These are phyloP conservation scores for Meiosimyza platycephala DNA, from an alignment of 2,888 invertebrate genomes.

Conservation along the genomic window DNA sequence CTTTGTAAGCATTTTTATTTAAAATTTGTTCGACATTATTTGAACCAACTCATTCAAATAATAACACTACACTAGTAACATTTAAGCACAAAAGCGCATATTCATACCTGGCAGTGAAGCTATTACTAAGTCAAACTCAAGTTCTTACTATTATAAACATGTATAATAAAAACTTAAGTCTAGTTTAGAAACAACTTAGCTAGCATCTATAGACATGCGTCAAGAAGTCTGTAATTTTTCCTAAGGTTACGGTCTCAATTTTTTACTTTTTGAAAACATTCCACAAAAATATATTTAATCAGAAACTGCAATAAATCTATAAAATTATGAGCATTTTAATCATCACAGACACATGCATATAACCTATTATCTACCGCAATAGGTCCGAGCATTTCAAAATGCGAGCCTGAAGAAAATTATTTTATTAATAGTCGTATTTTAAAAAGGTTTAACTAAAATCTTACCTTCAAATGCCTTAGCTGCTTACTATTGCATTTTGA, in stretches of 20 bases:
- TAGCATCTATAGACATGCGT: background rate
- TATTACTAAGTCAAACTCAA: background rate
- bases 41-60: too few relatives aligned
- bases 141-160: too few relatives aligned
- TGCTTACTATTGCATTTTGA: slow-evolving; percentile 37
- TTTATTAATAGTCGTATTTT: background rate
- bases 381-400: slow-evolving; percentile 39
- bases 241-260: background rate
- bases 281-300: slow-evolving; percentile 30
- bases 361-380: slow-evolving; percentile 13
- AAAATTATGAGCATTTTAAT: background rate
- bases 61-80: too few relatives aligned
- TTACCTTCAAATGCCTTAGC: slow-evolving; percentile 39
- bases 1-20: too few relatives aligned
- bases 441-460: background rate
- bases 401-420: slow-evolving; percentile 31
- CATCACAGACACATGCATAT: background rate
- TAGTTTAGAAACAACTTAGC: background rate
- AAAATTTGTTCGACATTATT: too few relatives aligned
- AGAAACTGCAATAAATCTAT: slow-evolving; percentile 16
- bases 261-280: slow-evolving; percentile 1
- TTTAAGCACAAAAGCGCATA: too few relatives aligned
- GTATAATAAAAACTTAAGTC: background rate
- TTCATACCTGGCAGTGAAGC: background rate
- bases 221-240: background rate